A percentile compares a stretch with the other conserved stretches of the same genome.
Evolutionary conservation across 2,888 invertebrate species (phyloP).

Genomic region (Microdon myrmicae): DNA sequence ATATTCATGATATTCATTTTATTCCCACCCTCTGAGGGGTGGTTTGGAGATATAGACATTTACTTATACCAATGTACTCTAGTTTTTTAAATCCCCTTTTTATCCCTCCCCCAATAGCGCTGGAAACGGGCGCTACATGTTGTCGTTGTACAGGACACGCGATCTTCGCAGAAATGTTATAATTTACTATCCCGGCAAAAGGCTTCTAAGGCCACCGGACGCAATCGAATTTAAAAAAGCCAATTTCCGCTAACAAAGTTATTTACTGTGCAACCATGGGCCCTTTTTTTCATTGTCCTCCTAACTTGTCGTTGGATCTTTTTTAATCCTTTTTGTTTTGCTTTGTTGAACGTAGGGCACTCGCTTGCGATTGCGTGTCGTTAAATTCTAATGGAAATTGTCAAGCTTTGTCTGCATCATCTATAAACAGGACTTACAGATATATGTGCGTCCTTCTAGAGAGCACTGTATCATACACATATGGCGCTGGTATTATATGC

Average conservation of each 20-base stretch:
- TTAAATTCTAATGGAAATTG: conserved; percentile 49
- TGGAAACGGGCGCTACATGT: too few relatives aligned
- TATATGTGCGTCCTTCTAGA: too few relatives aligned
- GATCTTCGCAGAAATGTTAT: conserved; percentile 35
- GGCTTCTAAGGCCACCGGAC: conserved; percentile 15
- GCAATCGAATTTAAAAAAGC: conserved; percentile 43
- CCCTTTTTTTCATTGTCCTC: neutral
- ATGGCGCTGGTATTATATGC: conserved; percentile 3
- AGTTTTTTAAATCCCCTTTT: neutral
- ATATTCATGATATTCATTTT: too few relatives aligned
- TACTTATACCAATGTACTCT: conserved; percentile 1
- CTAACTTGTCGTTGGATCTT: neutral
- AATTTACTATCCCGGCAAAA: conserved; percentile 5
- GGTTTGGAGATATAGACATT: neutral
- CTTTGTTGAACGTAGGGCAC: conserved; percentile 1
- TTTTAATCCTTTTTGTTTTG: conserved; percentile 19
- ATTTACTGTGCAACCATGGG: conserved; percentile 27
- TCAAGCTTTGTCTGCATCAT: conserved; percentile 38
- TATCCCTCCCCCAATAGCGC: neutral
- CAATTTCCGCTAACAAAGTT: conserved; percentile 37
- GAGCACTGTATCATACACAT: too few relatives aligned
- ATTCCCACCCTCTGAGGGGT: too few relatives aligned
- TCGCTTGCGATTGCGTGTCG: conserved; percentile 28
- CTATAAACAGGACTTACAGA: too few relatives aligned
- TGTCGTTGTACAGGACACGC: conserved; percentile 23